Percentiles rank a stretch among this genome's conserved stretches.
Conservation (phyloP, 2,888 invertebrate species). For the Eurytoma californica region DNA sequence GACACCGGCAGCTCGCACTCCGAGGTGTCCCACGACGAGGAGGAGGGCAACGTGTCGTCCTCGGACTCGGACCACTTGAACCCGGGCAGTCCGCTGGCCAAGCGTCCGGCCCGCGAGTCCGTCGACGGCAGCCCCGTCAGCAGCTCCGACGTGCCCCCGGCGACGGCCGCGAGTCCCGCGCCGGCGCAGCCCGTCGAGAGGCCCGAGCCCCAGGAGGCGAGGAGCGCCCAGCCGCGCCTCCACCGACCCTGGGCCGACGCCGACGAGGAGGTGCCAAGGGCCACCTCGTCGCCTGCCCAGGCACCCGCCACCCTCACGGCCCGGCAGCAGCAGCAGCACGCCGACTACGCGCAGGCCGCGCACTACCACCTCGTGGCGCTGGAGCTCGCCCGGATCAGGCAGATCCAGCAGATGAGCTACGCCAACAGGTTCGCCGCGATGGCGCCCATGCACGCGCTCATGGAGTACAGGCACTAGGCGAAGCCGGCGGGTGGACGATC, state of each 20-base stretch:
- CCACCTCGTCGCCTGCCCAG: not conserved
- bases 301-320: not conserved
- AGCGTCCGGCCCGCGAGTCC: conserved; percentile 18
- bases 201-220: conserved; percentile 1
- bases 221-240: conserved; percentile 55
- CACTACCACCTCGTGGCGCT: conserved; percentile 57
- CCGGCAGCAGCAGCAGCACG: conserved; percentile 38
- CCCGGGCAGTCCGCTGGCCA: not conserved
- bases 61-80: conserved; percentile 37
- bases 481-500: not conserved
- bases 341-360: conserved; percentile 16
- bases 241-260: conserved; percentile 65
- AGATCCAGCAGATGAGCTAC: conserved; percentile 40
- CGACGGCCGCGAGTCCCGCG: not conserved
- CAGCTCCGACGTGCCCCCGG: conserved; percentile 57
- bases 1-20: conserved; percentile 32
- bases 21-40: conserved; percentile 40
- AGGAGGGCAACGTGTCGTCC: conserved; percentile 44
- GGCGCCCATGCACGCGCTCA: not conserved
- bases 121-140: conserved; percentile 62
- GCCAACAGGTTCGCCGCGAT: not conserved
- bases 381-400: conserved; percentile 58
- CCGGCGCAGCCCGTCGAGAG: not conserved
- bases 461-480: conserved; percentile 12
- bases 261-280: not conserved